Conservation (phyloP, 2,888 invertebrate genomes). For the Andrena camellia region DNA sequence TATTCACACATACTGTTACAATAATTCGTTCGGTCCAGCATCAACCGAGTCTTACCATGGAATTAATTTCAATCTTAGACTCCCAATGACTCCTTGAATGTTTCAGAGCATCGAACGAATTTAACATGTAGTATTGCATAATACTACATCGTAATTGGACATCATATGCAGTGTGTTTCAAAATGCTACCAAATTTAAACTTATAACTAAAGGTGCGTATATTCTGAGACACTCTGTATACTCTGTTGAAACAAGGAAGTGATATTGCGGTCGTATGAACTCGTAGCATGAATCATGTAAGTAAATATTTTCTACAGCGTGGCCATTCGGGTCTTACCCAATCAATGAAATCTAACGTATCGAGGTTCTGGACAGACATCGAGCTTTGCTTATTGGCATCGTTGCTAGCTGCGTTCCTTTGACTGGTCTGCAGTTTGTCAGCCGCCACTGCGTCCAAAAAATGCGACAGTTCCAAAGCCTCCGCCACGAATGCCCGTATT, state of each 20-base stretch:
- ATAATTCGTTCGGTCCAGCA: slow-evolving; percentile 20
- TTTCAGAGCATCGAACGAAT: background rate
- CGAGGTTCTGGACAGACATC: slow-evolving; percentile 90
- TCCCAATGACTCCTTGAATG: background rate
- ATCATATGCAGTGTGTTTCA: background rate
- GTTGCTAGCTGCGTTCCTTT: slow-evolving; percentile 86
- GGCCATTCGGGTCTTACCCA: slow-evolving; percentile 89
- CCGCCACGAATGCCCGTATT: slow-evolving; percentile 95
- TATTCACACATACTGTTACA: background rate
- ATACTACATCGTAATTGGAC: background rate
- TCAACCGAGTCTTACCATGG: background rate
- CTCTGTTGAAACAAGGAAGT: background rate
- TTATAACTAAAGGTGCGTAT: background rate
- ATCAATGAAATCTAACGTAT: slow-evolving; percentile 94
- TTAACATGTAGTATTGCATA: background rate
- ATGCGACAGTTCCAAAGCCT: slow-evolving; percentile 95
- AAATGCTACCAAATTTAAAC: background rate
- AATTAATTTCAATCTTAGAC: background rate
- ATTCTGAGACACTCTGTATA: background rate
- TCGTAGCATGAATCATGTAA: slow-evolving; percentile 5
- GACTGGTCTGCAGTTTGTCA: slow-evolving; percentile 84
- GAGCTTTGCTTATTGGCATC: slow-evolving; percentile 88
- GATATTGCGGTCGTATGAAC: background rate
- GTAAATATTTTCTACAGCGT: background rate
- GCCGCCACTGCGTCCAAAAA: slow-evolving; percentile 94